Conservation (phyloP, 2,888 invertebrate genomes). For the Mesorhabditis belari region DNA sequence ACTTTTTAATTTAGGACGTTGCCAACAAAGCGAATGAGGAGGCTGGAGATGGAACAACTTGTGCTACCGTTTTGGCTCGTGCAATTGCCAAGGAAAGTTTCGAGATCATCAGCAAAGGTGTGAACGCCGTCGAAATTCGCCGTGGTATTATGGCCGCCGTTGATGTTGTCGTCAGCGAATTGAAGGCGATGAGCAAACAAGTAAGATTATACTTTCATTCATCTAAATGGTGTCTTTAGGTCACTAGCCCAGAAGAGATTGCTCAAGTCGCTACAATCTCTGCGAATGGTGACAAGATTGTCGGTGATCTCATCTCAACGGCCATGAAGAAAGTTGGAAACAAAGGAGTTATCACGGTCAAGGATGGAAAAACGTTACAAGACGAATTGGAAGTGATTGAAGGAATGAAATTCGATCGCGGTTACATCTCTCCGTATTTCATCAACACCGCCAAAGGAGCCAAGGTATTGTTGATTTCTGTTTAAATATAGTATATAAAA, state of each 20-base stretch:
- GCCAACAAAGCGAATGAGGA: conserved; percentile 99
- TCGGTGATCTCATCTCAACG: conserved; percentile 86
- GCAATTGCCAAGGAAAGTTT: conserved; percentile 98
- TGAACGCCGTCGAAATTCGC: conserved; percentile 50
- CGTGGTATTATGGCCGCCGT: conserved; percentile 86
- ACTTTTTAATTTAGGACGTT: conserved; percentile 65
- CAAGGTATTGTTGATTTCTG: conserved; percentile 33
- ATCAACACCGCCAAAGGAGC: conserved; percentile 88
- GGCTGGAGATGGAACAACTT: conserved; percentile 96
- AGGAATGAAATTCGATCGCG: conserved; percentile 93
- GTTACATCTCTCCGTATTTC: conserved; percentile 98
- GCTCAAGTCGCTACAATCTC: conserved; percentile 97
- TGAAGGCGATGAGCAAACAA: conserved; percentile 83
- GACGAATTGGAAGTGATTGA: conserved; percentile 82
- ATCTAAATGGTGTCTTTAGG: conserved; percentile 57
- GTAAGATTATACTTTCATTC: background rate
- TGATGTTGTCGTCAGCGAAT: conserved; percentile 77
- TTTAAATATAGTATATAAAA: no score
- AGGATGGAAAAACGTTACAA: conserved; percentile 91
- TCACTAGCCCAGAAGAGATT: conserved; percentile 95
- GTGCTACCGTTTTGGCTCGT: conserved; percentile 91
- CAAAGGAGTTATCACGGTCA: conserved; percentile 97
- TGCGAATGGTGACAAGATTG: conserved; percentile 85
- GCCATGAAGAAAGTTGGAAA: conserved; percentile 85
- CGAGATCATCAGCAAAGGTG: conserved; percentile 75